These are phyloP conservation scores for Riptortus pedestris DNA, from an alignment of 1,140 invertebrate species.

Conservation along the genomic window DNA sequence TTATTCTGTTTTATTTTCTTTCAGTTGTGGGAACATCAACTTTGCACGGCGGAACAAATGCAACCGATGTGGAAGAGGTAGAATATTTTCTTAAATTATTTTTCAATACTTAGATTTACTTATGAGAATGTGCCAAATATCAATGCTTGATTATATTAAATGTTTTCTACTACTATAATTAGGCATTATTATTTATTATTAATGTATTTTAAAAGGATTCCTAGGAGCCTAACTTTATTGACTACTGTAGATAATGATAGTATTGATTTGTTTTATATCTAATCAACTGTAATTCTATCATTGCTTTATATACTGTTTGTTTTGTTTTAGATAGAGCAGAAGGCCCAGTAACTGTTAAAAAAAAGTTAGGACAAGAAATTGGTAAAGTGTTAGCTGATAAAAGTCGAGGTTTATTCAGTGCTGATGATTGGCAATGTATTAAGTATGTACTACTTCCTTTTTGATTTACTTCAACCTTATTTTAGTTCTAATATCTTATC, in stretches of 20 bases:
- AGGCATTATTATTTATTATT: neutral
- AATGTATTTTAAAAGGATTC: neutral
- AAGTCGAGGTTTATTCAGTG: conserved; percentile 92
- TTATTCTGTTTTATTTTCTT: conserved; percentile 44
- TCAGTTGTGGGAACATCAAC: conserved; percentile 76
- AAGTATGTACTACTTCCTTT: conserved; percentile 45
- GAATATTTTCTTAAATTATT: neutral
- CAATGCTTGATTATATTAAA: neutral
- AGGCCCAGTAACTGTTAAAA: conserved; percentile 53
- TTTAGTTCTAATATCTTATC: too few relatives aligned
- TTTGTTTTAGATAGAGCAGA: conserved; percentile 32
- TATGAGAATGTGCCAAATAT: neutral
- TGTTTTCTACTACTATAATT: neutral
- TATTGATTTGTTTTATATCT: neutral
- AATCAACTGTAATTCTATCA: neutral
- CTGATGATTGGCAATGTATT: conserved; percentile 99
- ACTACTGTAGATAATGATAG: neutral
- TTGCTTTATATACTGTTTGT: neutral
- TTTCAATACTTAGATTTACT: neutral
- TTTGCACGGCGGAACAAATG: conserved; percentile 81
- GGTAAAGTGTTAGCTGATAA: conserved; percentile 97
- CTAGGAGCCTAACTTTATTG: neutral
- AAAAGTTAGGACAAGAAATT: conserved; percentile 91
- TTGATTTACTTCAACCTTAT: too few relatives aligned
- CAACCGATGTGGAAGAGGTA: conserved; percentile 78